Base-by-base conservation (phyloP, 2,113 vertebrate genomes). In the Nothocercus julius region DNA sequence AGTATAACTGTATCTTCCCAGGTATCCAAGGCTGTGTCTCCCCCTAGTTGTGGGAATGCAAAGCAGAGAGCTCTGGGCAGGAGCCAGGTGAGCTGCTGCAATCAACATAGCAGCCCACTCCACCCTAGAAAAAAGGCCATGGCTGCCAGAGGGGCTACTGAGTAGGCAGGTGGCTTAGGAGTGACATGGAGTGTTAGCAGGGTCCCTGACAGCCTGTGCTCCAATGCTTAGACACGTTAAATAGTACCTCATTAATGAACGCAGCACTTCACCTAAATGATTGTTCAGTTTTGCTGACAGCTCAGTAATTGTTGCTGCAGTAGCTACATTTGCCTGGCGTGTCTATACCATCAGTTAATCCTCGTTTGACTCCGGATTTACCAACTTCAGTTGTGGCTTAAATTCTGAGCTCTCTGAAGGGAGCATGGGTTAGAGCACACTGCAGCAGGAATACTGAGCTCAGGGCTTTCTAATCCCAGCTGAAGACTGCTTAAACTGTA, bases 171-270 rank as follows among this genome's bases (percentile, higher is more conserved):
- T 58, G 49, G 59, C 68, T 58, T 81, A 32, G 30, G 72, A 54
- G 25, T 51, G 68, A 44, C 38, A 76, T 22, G 34, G 64, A 77
- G 8, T 3, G 1, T 54, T 63, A 49, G 54, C 66, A 86, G 53
- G 66, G 22, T 67, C 7, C 1, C 42, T 88, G 42, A 40, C 70
- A 85, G 82, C 22, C 32, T 45, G 53, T 58, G 15, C 51, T 89
- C 64, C 10, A 6, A 54, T 44, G 40, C 74, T 81, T 84, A 77
- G 67, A 54, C 10, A 1, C 70, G 36, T 74, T 90, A 87, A 92
- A 82, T 78, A 77, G 68, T n/a, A 85, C 49, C 78, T 53, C 22
- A 82, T 66, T 54, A 74, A 79, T 66, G 47, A 87, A 74, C 27
- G 40, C 44, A 53, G 66, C 59, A 49, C 58, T 70, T 90, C 40